A percentile compares a stretch with the other conserved stretches of the same genome.
phyloP scores from a whole-genome alignment of 2,113 vertebrate genomes.

The Lagopus muta region DNA sequence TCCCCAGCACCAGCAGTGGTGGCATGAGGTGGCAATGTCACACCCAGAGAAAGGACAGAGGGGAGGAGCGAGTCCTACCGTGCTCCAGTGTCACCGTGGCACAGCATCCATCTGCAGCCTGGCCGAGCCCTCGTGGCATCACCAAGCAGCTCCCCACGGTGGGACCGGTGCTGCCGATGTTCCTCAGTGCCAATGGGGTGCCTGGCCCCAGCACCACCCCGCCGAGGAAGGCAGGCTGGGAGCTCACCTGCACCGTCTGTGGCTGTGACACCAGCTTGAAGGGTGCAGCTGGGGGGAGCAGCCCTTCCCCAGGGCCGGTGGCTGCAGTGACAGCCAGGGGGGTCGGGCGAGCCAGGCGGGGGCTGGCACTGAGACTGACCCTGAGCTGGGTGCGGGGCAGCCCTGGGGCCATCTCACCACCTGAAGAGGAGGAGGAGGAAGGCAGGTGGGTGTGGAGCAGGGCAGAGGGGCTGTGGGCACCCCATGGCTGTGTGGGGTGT shows the following conservation, averaged over 20 bases:
- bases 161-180: background rate
- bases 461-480: background rate
- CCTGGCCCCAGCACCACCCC: background rate
- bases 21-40: background rate
- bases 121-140: background rate
- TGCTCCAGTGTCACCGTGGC: background rate
- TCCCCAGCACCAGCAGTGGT: background rate
- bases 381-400: constrained; percentile 51
- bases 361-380: constrained; percentile 33
- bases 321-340: background rate
- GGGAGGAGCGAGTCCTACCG: background rate
- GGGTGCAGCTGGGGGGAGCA: constrained; percentile 45
- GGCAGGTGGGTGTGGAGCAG: background rate
- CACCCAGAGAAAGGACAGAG: background rate
- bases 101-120: background rate
- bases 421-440: constrained; percentile 25
- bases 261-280: constrained; percentile 68
- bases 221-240: constrained; percentile 38
- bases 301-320: background rate
- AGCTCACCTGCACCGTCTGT: constrained; percentile 67
- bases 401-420: constrained; percentile 58
- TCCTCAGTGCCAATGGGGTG: constrained; percentile 15
- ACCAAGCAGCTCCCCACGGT: background rate
- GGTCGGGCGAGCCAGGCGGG: background rate
- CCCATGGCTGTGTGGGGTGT: rapidly evolving